Base-by-base conservation (phyloP, 2,797 vertebrate species). In the Austrolebias charrua region DNA sequence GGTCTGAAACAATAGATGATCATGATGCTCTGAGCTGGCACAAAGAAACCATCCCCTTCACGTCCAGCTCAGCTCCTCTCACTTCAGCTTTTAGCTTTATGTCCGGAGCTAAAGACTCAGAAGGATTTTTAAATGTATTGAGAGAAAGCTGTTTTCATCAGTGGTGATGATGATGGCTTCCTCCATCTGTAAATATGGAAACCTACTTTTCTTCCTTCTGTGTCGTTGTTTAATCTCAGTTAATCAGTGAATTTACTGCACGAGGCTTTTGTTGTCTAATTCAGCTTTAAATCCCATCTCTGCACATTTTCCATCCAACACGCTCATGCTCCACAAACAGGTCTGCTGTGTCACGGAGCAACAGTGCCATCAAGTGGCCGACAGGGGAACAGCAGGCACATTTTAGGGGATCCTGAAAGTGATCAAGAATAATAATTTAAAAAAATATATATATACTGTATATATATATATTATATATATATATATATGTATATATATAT, bases 311-410 rank as follows among this genome's bases (percentile, higher is more conserved):
- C 52, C 51, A 24, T 24, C 24, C 24, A 64, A 62, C 66, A 54
- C 56, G 43, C 70, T 14, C 66, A 48, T 19, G 57, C 67, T 73
- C 44, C 50, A 53, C 50, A 20, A 16, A 29, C 31, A 58, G 46
- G 19, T 55, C 1, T 35, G 50, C 7, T 75, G 20, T 83, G 83
- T 57, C 51, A 14, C 86, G 84, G 93, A 91, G 86, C 91, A 85
- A 95, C 92, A 95, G 92, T 92, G 90, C 96, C 96, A 94, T 88
- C 96, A 93, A 81, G 92, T 92, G 96, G 95, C 65, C 40, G 0
- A 15, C 40, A 18, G 6, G 1, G 13, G 80, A 89, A 33, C 28
- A 33, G 33, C 61, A 63, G 76, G 60, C 63, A 57, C 60, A 74
- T 70, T 58, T 54, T 55, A 57, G 45, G 63, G 47, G 63, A 44